Base-by-base conservation (phyloP, 2,888 invertebrate species). In the Athrips mouffetella region DNA sequence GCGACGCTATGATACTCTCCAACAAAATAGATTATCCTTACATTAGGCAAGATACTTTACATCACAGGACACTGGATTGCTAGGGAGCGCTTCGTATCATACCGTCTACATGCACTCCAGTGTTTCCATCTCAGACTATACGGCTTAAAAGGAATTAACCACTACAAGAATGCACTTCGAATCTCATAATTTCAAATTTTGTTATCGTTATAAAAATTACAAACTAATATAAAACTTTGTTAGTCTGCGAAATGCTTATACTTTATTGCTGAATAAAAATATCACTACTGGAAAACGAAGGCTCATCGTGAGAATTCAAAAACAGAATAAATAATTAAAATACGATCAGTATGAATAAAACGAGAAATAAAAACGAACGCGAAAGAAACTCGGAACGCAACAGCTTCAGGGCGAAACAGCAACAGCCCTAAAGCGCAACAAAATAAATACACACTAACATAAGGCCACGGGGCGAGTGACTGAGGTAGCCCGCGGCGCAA, bases 261-360 rank as follows among this genome's bases (percentile, higher is more conserved):
- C 70, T 73, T 86, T 88, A 89, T 89, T 88, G 88, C 88, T 88
- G 80, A 76, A 80, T 83, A 79, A 82, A 77, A 88, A 89, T 89
- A 89, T 89, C 89, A 89, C 89, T 86, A 85, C 74, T 84, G 84
- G 83, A 86, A 86, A 85, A 85, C 82, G 78, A 82, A 78, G 76
- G 83, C 80, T 80, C 80, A 69, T 70, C 70, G 71, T 76, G 81
- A 82, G 76, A 81, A 78, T 82, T 80, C 70, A 68, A 78, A 50
- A 80, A 80, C 74, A 75, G 72, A 84, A 85, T 86, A 86, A 87
- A 84, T 85, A 83, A 81, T 81, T 75, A 78, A 75, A 80, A 83
- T 80, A 80, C 76, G 67, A 66, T 64, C 67, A 75, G 77, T 78
- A 77, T 70, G 73, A 75, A 77, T 70, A 81, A 81, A 80, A 82